Evolutionary conservation across 1,140 invertebrate species (phyloP), one percentile per base, ranked within the genome.

Genomic region (Cotesia typhae): DNA sequence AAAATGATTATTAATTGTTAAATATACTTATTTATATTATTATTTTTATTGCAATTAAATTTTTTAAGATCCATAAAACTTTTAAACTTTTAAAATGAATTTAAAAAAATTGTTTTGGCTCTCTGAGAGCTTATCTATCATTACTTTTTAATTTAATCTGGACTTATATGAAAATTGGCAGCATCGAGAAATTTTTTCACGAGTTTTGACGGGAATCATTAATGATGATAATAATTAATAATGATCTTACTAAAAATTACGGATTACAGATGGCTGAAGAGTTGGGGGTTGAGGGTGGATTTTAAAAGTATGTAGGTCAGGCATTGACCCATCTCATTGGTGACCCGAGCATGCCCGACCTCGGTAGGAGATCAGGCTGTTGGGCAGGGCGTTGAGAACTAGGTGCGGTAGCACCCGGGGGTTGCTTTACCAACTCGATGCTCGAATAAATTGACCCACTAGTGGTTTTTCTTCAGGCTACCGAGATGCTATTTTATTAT

Each of bases 251-350:
- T 12, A 47, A 47, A 28, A 37, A 37, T 36, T 6, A 63, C 17
- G 10, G 36, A 10, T 6, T n/a, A 35, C 4, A 61, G 9, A 6
- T 35, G 60, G 10, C 38, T 59, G 28, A 28, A 28, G 28, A 53
- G 20, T 14, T 55, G 14, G 51, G 12, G 12, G 3, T 57, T 35
- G 70, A 73, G 51, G 66, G 36, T 52, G 64, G 63, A 63, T 67
- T 74, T 28, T 70, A 37, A 59, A 53, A 67, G 61, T 52, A 74
- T 74, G 73, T 74, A 74, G 73, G 73, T 70, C 73, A 74, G 61
- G 37, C 38, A 65, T 17, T 74, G 73, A 71, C 64, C 63, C 73
- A 67, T 67, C 41, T 67, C 55, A 71, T 74, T 57, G 73, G 67
- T 70, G 72, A 73, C 64, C 68, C 52, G 53, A 47, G 55, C 57